phyloP scores from a whole-genome alignment of 2,113 vertebrate genomes.

The Mesitornis unicolor region DNA sequence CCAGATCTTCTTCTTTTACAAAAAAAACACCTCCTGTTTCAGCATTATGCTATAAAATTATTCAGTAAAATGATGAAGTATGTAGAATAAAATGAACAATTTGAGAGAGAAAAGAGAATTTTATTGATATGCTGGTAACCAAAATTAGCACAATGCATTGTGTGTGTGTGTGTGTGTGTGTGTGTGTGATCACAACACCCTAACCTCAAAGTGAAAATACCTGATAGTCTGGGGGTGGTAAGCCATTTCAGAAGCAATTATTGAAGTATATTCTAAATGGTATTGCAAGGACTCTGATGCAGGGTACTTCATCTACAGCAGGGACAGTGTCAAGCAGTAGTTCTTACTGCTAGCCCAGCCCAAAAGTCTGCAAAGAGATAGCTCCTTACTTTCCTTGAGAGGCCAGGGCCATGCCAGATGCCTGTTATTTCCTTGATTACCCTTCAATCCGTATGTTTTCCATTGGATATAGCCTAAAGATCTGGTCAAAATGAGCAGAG shows the following conservation, averaged over 20 bases:
- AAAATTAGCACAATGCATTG: background rate
- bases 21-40: background rate
- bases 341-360: background rate
- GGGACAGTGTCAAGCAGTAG: background rate
- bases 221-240: background rate
- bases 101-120: background rate
- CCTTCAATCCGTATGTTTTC: background rate
- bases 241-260: background rate
- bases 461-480: background rate
- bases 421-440: background rate
- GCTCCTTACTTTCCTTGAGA: background rate
- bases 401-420: fast-evolving
- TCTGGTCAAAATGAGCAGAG: background rate
- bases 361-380: background rate
- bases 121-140: background rate
- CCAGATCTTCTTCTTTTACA: background rate
- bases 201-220: background rate
- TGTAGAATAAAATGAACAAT: background rate
- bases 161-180: background rate
- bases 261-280: background rate
- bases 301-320: background rate
- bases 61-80: background rate
- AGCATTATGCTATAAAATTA: background rate
- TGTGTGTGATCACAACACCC: background rate
- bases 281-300: background rate